A percentile compares a stretch with the other conserved stretches of the same genome.
Conservation (phyloP, 2,888 invertebrate genomes). For the Pseudanteris insignis region DNA sequence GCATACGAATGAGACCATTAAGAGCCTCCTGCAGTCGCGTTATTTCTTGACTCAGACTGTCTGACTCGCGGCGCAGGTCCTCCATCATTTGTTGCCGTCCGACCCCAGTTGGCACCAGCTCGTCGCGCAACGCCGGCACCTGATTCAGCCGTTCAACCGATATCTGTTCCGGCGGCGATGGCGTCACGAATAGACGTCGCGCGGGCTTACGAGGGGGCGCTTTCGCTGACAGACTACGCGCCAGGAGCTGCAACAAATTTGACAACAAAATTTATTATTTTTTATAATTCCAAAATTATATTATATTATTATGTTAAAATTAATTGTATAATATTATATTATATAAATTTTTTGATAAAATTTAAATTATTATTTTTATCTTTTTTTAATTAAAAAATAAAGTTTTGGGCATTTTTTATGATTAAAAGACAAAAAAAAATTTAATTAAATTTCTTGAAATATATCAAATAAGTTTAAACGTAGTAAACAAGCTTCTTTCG, state of each 20-base stretch:
- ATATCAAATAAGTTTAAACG: no score
- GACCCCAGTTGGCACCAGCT: conserved; percentile 79
- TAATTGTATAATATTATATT: no score
- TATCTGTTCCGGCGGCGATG: conserved; percentile 70
- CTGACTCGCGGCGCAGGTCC: conserved; percentile 80
- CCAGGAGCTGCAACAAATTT: conserved; percentile 70
- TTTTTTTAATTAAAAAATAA: no score
- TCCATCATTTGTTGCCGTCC: conserved; percentile 82
- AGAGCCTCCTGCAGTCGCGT: conserved; percentile 85
- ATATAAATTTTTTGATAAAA: no score
- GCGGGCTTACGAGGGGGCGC: conserved; percentile 64
- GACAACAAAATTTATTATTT: no score
- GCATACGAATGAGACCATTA: conserved; percentile 83
- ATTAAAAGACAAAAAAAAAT: no score
- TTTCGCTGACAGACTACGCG: conserved; percentile 70
- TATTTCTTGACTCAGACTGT: conserved; percentile 72
- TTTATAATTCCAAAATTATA: no score
- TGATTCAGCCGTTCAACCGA: conserved; percentile 57
- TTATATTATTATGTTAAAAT: no score
- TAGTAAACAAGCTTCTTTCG: no score
- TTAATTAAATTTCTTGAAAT: no score
- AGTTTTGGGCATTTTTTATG: no score
- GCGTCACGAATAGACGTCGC: conserved; percentile 74
- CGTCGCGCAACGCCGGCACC: conserved; percentile 80
- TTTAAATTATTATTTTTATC: no score